These are phyloP conservation scores for Metopolophium dirhodum DNA, from an alignment of 1,140 invertebrate genomes.

Conservation along the genomic window DNA sequence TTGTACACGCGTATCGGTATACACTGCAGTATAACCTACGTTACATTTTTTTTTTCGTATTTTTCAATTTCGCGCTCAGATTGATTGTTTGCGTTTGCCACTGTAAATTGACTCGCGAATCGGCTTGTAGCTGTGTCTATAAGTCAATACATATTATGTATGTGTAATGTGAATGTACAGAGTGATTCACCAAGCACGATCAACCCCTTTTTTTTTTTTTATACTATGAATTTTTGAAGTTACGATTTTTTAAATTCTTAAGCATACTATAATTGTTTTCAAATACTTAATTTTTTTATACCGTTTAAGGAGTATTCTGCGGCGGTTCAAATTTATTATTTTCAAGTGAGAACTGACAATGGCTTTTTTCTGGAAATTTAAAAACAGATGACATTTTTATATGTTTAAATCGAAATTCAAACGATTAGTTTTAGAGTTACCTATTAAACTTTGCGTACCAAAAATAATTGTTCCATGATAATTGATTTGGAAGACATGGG, in stretches of 20 bases:
- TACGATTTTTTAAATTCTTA: neutral
- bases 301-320: neutral
- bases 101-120: neutral
- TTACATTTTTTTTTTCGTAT: neutral
- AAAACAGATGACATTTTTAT: neutral
- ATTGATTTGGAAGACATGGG: neutral
- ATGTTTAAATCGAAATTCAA: neutral
- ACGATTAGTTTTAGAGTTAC: neutral
- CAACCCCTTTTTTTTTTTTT: neutral
- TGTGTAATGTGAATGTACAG: neutral
- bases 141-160: neutral
- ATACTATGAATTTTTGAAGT: neutral
- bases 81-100: neutral
- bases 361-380: neutral
- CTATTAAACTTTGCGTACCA: neutral
- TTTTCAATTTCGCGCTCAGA: neutral
- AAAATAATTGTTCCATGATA: neutral
- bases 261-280: neutral
- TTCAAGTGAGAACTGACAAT: no score
- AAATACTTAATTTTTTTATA: neutral
- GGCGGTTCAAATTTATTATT: neutral
- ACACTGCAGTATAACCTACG: neutral
- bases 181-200: neutral
- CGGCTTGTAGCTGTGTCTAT: neutral
- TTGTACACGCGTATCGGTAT: no score